Evolutionary conservation across 2,113 vertebrate species (phyloP), one percentile per base, ranked within the genome.

Genomic region (Bambusicola thoracicus): DNA sequence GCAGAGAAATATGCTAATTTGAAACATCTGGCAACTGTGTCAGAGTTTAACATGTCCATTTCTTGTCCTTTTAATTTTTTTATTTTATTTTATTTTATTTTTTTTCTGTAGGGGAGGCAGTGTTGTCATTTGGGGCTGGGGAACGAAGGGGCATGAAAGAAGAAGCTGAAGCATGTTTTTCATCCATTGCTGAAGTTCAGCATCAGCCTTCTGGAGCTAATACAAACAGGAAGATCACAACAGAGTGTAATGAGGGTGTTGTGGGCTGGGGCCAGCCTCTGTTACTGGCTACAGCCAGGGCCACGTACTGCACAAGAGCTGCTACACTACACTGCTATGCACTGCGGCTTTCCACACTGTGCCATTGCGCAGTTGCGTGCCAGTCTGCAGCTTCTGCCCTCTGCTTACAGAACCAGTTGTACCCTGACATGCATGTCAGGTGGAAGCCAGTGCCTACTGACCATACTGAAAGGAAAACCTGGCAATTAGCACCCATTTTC

Each of bases 151-250:
- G 85, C 85, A 94, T 41, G 66, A 92, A 93, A 87, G 46, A 6
- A 94, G 86, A 73, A 94, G 69, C 29, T 32, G 81, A 85, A 85
- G 73, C 9, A 0, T 61, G 70, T 77, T 70, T 94, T 93, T 87
- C 94, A 92, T 82, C 87, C 89, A 92, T 96, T 92, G 96, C 44
- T 94, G 93, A 94, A 94, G 87, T 92, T 96, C 95, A 96, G 69
- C 96, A 95, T 96, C 95, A 94, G 65, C 72, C 58, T 69, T 76
- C 88, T 93, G 81, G 86, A 92, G 92, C 87, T 93, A 89, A 95
- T 94, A 95, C 88, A 89, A 96, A 96, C 93, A 89, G 89, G 92
- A 94, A 69, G 81, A 92, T 95, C 94, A 96, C 96, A 87, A 90
- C 97, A 90, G 89, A 95, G 46, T 63, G 85, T 58, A 73, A 79